These are phyloP conservation scores for Anhinga anhinga DNA, from an alignment of 2,113 vertebrate species.

Conservation along the genomic window DNA sequence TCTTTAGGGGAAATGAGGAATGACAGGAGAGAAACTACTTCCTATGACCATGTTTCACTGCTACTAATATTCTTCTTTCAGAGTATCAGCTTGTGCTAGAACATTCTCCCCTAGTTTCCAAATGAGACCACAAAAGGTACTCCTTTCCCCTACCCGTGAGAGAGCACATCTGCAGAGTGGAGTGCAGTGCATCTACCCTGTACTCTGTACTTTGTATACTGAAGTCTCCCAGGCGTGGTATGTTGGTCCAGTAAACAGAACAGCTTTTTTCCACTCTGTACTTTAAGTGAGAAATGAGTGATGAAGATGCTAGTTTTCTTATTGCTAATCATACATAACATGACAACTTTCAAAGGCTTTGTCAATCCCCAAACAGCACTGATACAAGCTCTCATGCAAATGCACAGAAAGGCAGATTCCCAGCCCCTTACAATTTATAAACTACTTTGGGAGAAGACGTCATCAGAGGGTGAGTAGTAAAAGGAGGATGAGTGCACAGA, in stretches of 20 bases:
- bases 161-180: background rate
- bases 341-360: background rate
- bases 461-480: background rate
- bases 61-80: background rate
- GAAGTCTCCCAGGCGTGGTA: background rate
- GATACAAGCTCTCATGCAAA: background rate
- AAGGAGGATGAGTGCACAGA: background rate
- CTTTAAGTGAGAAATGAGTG: background rate
- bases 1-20: background rate
- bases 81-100: background rate
- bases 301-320: background rate
- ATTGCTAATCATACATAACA: background rate
- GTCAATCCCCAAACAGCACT: rapidly evolving
- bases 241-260: background rate
- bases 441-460: background rate
- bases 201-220: background rate
- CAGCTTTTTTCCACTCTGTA: background rate
- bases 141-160: background rate
- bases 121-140: background rate
- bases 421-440: background rate
- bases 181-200: background rate
- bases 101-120: background rate
- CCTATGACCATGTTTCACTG: background rate
- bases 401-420: background rate
- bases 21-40: background rate